These are phyloP conservation scores for Bursaphelenchus okinawaensis DNA, from an alignment of 2,888 invertebrate species.

Conservation along the genomic window DNA sequence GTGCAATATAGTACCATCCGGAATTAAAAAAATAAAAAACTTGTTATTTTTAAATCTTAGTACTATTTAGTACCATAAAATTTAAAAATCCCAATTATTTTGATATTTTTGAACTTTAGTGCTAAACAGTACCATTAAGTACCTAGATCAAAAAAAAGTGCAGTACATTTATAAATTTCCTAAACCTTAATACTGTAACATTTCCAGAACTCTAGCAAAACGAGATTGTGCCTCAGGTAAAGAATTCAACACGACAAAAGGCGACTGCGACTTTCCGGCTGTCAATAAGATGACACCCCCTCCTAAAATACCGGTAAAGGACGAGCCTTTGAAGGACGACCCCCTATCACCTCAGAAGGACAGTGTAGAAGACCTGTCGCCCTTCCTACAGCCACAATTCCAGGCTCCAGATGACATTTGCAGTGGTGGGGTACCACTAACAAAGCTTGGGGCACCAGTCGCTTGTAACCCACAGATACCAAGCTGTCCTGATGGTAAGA, in stretches of 20 bases:
- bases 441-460: constrained; percentile 53
- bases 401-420: constrained; percentile 57
- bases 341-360: not conserved
- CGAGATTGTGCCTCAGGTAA: constrained; percentile 49
- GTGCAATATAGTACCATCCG: too few relatives aligned
- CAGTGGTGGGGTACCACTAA: constrained; percentile 52
- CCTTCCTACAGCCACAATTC: constrained; percentile 49
- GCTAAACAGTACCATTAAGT: too few relatives aligned
- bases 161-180: too few relatives aligned
- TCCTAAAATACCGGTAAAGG: constrained; percentile 23
- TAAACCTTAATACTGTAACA: not conserved
- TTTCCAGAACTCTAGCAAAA: constrained; percentile 41
- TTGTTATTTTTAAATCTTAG: too few relatives aligned
- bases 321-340: constrained; percentile 1
- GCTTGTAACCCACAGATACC: constrained; percentile 53
- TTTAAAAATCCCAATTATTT: too few relatives aligned
- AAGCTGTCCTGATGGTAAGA: constrained; percentile 54
- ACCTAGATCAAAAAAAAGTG: too few relatives aligned
- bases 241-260: constrained; percentile 39
- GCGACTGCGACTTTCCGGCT: constrained; percentile 36
- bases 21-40: too few relatives aligned
- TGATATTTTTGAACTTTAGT: too few relatives aligned
- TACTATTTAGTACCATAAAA: too few relatives aligned
- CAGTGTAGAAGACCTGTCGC: constrained; percentile 32
- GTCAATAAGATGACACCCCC: not conserved